phyloP scores from a whole-genome alignment of 2,888 invertebrate species.

The Aethes cnicana region DNA sequence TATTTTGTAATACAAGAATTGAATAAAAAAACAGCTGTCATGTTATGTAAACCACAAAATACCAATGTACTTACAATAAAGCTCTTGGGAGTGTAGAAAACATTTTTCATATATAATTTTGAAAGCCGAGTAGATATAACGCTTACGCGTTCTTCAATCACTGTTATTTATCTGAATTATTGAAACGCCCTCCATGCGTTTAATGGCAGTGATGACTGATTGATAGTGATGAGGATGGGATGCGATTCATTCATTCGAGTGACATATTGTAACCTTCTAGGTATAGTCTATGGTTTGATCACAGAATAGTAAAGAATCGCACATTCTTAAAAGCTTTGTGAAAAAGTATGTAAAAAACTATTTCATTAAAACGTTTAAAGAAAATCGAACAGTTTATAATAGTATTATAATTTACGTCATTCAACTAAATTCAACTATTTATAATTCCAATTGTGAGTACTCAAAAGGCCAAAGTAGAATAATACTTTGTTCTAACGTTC shows the following conservation, averaged over 20 bases:
- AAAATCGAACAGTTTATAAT: too few species aligned
- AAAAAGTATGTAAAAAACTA: too few species aligned
- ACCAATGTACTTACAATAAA: conserved; percentile 75
- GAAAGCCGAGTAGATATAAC: conserved; percentile 40
- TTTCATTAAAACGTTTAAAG: too few species aligned
- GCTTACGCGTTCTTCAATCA: conserved; percentile 46
- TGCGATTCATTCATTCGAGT: too few species aligned
- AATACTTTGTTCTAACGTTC: too few species aligned
- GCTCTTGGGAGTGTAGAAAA: conserved; percentile 75
- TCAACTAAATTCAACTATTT: too few species aligned
- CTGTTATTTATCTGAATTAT: conserved; percentile 48
- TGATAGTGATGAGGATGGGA: background rate
- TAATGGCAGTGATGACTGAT: conserved; percentile 33
- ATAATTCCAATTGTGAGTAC: too few species aligned
- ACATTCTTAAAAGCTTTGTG: too few species aligned
- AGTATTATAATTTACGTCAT: too few species aligned
- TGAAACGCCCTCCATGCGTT: conserved; percentile 61
- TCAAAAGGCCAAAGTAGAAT: too few species aligned
- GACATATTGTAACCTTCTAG: conserved; percentile 24
- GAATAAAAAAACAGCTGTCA: conserved; percentile 73
- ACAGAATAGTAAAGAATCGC: background rate
- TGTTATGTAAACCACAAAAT: conserved; percentile 79
- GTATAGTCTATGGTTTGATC: conserved; percentile 14
- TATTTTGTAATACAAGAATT: conserved; percentile 54
- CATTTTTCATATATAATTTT: conserved; percentile 68